phyloP scores from a whole-genome alignment of 2,888 invertebrate genomes.

The Scaptodrosophila latifasciaeformis region DNA sequence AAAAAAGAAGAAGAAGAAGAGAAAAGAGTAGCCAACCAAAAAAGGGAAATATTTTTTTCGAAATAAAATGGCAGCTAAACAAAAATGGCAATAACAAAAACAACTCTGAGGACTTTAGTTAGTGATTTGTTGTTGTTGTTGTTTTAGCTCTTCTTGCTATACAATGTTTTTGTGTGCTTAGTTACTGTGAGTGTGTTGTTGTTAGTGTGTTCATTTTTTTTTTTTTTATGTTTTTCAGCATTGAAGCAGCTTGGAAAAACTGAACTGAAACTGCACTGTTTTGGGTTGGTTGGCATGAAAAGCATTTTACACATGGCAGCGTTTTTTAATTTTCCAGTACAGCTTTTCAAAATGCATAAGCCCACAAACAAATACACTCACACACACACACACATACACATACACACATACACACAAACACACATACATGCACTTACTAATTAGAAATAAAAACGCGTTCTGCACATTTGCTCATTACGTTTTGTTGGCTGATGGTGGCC shows the following conservation, averaged over 20 bases:
- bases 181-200: neutral
- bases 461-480: conserved; percentile 58
- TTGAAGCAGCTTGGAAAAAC: too few species aligned
- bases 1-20: too few species aligned
- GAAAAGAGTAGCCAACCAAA: too few species aligned
- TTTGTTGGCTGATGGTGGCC: conserved; percentile 8
- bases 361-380: conserved; percentile 20
- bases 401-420: conserved; percentile 23
- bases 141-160: neutral
- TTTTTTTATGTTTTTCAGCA: conserved; percentile 18
- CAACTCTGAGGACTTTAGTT: too few species aligned
- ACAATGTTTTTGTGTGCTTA: neutral
- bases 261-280: conserved; percentile 15
- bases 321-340: conserved; percentile 68
- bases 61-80: too few species aligned
- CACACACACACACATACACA: conserved; percentile 23
- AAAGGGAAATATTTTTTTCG: too few species aligned
- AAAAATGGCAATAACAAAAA: too few species aligned
- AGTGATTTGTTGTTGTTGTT: too few species aligned
- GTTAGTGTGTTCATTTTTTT: too few species aligned
- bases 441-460: conserved; percentile 67
- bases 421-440: conserved; percentile 52
- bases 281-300: conserved; percentile 49
- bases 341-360: conserved; percentile 46
- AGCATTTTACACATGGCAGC: conserved; percentile 70